Conservation (phyloP, 2,113 vertebrate genomes). For the Tragelaphus imberbis region DNA sequence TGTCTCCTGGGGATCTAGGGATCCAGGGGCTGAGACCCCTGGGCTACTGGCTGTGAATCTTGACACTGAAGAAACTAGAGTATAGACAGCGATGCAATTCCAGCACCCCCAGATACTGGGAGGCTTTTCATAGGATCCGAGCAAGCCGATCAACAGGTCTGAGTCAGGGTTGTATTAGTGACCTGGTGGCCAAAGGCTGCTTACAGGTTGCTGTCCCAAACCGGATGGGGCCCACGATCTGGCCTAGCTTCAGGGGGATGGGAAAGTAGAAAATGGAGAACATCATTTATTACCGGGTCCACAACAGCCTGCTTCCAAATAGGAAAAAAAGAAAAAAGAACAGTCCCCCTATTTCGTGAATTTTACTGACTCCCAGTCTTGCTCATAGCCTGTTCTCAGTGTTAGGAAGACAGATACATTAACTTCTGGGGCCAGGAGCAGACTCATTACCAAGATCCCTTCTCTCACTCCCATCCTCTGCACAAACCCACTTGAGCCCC, state of each 20-base stretch:
- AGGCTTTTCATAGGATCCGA: not conserved
- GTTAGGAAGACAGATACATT: not conserved
- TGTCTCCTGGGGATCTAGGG: not conserved
- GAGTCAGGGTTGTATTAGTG: not conserved
- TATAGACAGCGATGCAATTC: not conserved
- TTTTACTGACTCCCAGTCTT: not conserved
- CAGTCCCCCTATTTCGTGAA: not conserved
- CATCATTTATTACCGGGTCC: not conserved
- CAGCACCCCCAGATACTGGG: not conserved
- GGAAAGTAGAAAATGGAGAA: not conserved
- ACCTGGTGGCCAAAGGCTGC: not conserved
- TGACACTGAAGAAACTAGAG: not conserved
- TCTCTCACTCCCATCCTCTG: not conserved
- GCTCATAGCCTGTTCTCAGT: not conserved
- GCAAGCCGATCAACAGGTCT: not conserved
- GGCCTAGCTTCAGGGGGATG: not conserved
- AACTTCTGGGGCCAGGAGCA: not conserved
- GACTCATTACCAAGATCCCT: not conserved
- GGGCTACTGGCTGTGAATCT: not conserved
- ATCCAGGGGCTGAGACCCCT: not conserved
- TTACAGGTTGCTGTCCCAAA: not conserved
- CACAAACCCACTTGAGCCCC: not conserved
- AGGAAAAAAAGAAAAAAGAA: not conserved
- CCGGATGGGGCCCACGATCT: not conserved
- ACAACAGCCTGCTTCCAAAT: not conserved